Evolutionary conservation across 1,140 invertebrate species (phyloP).

Genomic region (Matsumurasca onukii): DNA sequence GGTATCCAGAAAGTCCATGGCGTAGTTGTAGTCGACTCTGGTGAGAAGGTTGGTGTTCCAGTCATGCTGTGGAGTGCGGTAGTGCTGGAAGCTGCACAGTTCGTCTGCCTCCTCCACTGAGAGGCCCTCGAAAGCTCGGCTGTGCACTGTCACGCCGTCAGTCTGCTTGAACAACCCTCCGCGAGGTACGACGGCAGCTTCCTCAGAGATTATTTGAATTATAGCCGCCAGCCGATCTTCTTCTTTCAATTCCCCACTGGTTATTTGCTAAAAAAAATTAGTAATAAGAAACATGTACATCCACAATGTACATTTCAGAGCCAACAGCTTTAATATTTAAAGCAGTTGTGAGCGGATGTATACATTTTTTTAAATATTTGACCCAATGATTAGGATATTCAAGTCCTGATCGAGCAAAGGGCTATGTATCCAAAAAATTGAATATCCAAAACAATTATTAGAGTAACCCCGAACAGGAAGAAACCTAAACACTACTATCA

Average conservation of each 20-base stretch:
- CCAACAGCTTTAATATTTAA: no score
- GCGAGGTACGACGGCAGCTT: conserved; percentile 67
- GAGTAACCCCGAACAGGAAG: no score
- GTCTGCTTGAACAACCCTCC: conserved; percentile 67
- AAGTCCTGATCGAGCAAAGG: no score
- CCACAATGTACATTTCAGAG: no score
- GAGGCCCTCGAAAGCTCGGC: conserved; percentile 65
- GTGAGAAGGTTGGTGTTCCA: conserved; percentile 71
- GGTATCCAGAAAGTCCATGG: conserved; percentile 73
- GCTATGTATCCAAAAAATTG: no score
- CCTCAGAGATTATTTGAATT: conserved; percentile 65
- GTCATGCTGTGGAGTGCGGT: conserved; percentile 61
- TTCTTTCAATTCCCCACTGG: conserved; percentile 61
- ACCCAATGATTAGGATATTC: no score
- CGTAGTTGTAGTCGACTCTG: conserved; percentile 72
- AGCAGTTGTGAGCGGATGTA: no score
- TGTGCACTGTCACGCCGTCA: conserved; percentile 63
- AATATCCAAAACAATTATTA: no score
- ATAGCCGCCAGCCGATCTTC: conserved; percentile 70
- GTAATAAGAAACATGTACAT: no score
- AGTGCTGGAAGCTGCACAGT: conserved; percentile 67
- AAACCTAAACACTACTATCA: no score
- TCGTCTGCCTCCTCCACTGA: conserved; percentile 57
- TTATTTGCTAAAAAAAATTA: no score
- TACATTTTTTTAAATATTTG: no score